Evolutionary conservation across 2,113 vertebrate species (phyloP), one percentile per base, ranked within the genome.

Genomic region (Labeo rohita): DNA sequence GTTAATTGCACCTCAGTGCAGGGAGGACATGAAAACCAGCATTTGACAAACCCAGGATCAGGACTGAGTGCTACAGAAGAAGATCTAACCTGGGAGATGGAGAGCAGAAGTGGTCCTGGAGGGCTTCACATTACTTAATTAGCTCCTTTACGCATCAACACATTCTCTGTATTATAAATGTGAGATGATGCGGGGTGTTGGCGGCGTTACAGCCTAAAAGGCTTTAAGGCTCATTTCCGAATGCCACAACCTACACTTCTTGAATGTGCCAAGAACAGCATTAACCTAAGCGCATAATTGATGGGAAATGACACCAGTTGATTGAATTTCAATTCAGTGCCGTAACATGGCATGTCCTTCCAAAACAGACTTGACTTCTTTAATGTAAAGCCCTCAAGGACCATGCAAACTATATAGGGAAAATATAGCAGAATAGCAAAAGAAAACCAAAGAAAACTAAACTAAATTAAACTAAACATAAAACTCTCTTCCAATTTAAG

Each of bases 21-120:
- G 84, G 91, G 89, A 90, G 79, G 93, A 92, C 91, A 94, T 93
- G 95, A 95, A 95, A 95, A 95, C 95, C 95, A 95, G 95, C 95
- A 95, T 90, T 89, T 86, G 92, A 91, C 82, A 90, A 89, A 88
- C 92, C 90, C 91, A 92, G 91, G 90, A 88, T 91, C 88, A 90
- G 89, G 86, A 91, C 91, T 92, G 91, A 90, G 87, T 90, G 88
- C 89, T 88, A 89, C 77, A 72, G 47, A 78, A 88, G 83, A 77
- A 66, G 73, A 88, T 85, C 79, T 87, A 91, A 91, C 87, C 86
- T 87, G 85, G 73, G 79, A 83, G 86, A 59, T 10, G 21, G 7
- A 59, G 75, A 43, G 63, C 49, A 72, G 56, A 79, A 84, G 72
- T 59, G 66, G 61, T 87, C 70, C 85, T 80, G 21, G 77, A 84